Percentiles rank a stretch among this genome's conserved stretches.
phyloP scores from a whole-genome alignment of 92 coral and sea anemone species.

The Parazoanthus swiftii region DNA sequence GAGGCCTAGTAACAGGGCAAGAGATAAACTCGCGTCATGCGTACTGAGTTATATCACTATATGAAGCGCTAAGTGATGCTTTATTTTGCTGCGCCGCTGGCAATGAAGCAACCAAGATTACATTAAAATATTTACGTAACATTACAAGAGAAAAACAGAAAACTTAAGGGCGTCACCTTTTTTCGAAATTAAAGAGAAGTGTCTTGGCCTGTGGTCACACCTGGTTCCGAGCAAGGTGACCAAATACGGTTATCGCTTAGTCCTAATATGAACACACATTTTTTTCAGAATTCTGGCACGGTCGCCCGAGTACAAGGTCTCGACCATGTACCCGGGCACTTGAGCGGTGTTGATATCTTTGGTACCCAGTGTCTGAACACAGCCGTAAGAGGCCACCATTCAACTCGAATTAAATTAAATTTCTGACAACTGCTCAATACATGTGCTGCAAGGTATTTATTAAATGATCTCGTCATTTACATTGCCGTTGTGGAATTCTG shows the following conservation, averaged over 20 bases:
- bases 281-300: too few relatives aligned
- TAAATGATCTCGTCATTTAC: not conserved
- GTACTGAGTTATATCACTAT: too few relatives aligned
- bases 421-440: not conserved
- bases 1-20: not conserved
- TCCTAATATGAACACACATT: too few relatives aligned
- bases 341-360: too few relatives aligned
- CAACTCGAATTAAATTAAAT: not conserved
- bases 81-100: not conserved
- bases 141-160: not conserved
- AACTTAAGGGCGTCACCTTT: not conserved
- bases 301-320: too few relatives aligned
- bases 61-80: not conserved
- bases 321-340: too few relatives aligned
- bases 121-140: too few relatives aligned
- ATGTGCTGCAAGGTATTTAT: not conserved
- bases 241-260: too few relatives aligned
- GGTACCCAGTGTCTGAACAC: too few relatives aligned
- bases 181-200: not conserved
- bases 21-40: too few relatives aligned
- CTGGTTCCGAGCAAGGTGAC: too few relatives aligned
- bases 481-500: not conserved
- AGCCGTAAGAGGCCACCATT: not conserved
- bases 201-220: not conserved
- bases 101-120: not conserved